Evolutionary conservation across 2,888 invertebrate species (phyloP).

Genomic region (Cotesia congregata): DNA sequence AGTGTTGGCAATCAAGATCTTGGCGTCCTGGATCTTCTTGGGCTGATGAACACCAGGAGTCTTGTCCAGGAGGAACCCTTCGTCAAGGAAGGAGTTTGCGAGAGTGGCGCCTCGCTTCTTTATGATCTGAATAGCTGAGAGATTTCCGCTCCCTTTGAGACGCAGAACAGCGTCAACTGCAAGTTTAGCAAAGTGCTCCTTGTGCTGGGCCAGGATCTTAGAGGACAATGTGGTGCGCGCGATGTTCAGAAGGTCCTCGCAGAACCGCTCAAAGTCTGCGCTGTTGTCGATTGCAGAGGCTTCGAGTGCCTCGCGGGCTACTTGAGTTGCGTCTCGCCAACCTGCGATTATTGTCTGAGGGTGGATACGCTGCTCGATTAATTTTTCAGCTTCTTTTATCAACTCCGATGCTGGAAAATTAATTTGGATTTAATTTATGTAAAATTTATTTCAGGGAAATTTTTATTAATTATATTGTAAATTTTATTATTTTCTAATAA

Average conservation of each 20-base stretch:
- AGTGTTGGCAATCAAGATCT: slow-evolving; percentile 97
- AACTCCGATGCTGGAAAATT: slow-evolving; percentile 85
- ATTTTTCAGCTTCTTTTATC: slow-evolving; percentile 93
- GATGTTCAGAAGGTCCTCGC: slow-evolving; percentile 94
- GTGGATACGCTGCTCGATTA: slow-evolving; percentile 94
- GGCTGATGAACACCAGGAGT: slow-evolving; percentile 98
- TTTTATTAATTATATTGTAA: neutral
- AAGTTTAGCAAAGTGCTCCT: slow-evolving; percentile 94
- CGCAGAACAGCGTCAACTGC: slow-evolving; percentile 96
- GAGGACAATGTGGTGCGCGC: slow-evolving; percentile 98
- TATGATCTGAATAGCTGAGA: slow-evolving; percentile 97
- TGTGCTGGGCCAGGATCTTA: slow-evolving; percentile 97
- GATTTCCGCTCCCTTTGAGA: slow-evolving; percentile 94
- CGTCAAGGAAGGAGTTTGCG: slow-evolving; percentile 96
- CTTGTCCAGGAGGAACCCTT: slow-evolving; percentile 95
- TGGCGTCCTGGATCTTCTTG: slow-evolving; percentile 93
- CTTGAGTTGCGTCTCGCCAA: slow-evolving; percentile 90
- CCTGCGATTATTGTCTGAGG: slow-evolving; percentile 98
- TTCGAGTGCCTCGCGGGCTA: slow-evolving; percentile 86
- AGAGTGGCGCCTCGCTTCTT: slow-evolving; percentile 96
- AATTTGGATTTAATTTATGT: neutral
- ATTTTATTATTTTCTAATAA: too few species aligned
- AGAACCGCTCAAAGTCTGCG: slow-evolving; percentile 81
- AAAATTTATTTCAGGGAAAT: neutral
- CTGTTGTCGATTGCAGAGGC: slow-evolving; percentile 88